Evolutionary conservation across 2,113 vertebrate species (phyloP), one percentile per base, ranked within the genome.

Genomic region (Ptyas mucosa): DNA sequence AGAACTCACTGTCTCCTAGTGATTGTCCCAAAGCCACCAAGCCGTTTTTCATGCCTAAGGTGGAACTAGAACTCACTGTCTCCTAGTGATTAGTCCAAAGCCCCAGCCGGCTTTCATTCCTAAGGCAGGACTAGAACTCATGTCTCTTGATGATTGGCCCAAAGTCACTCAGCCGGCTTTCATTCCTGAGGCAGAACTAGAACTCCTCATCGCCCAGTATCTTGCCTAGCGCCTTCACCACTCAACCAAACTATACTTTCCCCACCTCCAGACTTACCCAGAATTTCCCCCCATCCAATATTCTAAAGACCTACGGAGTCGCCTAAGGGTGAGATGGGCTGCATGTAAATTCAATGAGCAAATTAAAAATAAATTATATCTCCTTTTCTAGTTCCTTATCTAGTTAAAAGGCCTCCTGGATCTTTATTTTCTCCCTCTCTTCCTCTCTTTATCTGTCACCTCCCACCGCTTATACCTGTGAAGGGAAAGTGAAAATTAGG

Each of bases 401-500:
- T 3, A 69, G 5, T 69, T 69, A 24, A 69, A 69, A 24, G 64
- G 29, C 11, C 29, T 69, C 29, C 29, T 69, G 64, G 12, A n/a
- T 5, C 29, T 29, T 57, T 57, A 8, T 54, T 54, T 54, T 54
- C 7, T 54, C 0, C 29, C 9, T 86, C 26, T 26, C 46, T 51
- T 10, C 26, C 85, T 87, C 43, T 1, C 24, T 51, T 15, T 87
- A 26, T 4, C 24, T 87, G 5, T 26, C 39, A 52, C 43, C 61
- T 81, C 87, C 5, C 81, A 14, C 8, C 52, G 34, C 85, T 58
- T 49, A 57, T 39, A 89, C 87, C 87, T 85, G 29, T 61, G 49
- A 39, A 34, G 58, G 20, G 10, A 92, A 92, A 61, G 91, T 51
- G 91, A 89, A 26, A 89, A 92, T 92, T 89, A 55, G 64, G 87